Evolutionary conservation across 1,140 invertebrate species (phyloP).

Genomic region (Papilio xuthus): DNA sequence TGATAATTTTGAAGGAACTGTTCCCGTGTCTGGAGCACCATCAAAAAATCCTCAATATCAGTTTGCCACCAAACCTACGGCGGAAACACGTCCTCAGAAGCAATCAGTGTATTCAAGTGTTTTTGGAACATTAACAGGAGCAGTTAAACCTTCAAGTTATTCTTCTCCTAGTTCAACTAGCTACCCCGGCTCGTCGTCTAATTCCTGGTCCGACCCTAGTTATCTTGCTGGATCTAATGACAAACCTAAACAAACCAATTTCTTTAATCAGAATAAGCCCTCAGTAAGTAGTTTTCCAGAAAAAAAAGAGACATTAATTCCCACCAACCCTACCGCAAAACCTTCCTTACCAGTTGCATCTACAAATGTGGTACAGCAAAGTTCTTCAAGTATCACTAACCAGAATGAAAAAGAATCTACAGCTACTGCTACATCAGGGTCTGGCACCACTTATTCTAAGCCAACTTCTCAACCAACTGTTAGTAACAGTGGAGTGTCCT

Average conservation of each 20-base stretch:
- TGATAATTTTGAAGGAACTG: neutral
- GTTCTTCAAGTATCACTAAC: neutral
- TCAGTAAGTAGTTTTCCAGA: neutral
- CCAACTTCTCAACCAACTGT: neutral
- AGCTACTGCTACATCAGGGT: neutral
- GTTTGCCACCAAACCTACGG: neutral
- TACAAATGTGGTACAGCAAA: neutral
- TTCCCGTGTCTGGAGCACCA: neutral
- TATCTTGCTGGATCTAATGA: neutral
- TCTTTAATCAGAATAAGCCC: conserved; percentile 41
- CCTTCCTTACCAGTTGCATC: neutral
- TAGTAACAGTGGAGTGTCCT: neutral
- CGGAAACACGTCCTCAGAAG: neutral
- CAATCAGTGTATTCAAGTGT: conserved; percentile 6
- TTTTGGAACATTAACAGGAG: conserved; percentile 27
- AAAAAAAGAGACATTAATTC: neutral
- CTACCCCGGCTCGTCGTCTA: neutral
- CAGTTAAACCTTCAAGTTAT: conserved; percentile 9
- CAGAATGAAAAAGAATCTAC: neutral
- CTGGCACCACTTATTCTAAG: neutral
- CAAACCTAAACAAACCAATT: conserved; percentile 19
- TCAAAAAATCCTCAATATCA: conserved; percentile 17
- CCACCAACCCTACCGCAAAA: neutral
- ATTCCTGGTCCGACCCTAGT: neutral
- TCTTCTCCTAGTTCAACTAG: neutral